phyloP scores from a whole-genome alignment of 2,888 invertebrate genomes.

The Cinara cedri region DNA sequence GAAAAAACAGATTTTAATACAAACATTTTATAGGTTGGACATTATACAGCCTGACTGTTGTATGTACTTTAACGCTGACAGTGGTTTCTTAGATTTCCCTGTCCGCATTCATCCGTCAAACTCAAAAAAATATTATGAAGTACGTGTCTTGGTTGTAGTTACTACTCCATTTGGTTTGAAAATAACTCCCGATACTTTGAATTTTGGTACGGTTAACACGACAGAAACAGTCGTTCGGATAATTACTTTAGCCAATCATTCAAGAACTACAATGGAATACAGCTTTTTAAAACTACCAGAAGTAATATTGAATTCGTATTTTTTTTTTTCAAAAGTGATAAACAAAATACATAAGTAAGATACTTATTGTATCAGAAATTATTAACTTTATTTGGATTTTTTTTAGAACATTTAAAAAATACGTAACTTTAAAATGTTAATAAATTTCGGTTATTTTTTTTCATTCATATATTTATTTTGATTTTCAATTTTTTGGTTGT shows the following conservation, averaged over 20 bases:
- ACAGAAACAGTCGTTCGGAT: conserved; percentile 57
- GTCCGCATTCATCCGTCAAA: not conserved
- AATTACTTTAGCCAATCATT: conserved; percentile 58
- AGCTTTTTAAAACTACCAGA: conserved; percentile 59
- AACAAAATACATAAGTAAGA: too few species aligned
- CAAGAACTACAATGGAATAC: conserved; percentile 53
- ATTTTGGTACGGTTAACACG: conserved; percentile 59
- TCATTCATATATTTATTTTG: too few species aligned
- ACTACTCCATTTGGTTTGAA: conserved; percentile 57
- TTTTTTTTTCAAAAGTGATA: too few species aligned
- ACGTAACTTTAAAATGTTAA: too few species aligned
- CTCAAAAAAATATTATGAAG: not conserved
- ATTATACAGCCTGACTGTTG: not conserved
- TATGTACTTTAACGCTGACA: conserved; percentile 4
- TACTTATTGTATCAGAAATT: too few species aligned
- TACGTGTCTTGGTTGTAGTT: conserved; percentile 51
- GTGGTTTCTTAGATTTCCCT: conserved; percentile 21
- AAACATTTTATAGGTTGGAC: conserved; percentile 6
- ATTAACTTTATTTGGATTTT: too few species aligned
- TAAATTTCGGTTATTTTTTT: too few species aligned
- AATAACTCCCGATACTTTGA: conserved; percentile 54
- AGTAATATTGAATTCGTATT: too few species aligned
- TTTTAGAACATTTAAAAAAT: too few species aligned
- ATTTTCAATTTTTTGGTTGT: too few species aligned
- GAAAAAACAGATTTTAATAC: not conserved